These are phyloP conservation scores for Tautogolabrus adspersus DNA, from an alignment of 2,113 vertebrate species.

Conservation along the genomic window DNA sequence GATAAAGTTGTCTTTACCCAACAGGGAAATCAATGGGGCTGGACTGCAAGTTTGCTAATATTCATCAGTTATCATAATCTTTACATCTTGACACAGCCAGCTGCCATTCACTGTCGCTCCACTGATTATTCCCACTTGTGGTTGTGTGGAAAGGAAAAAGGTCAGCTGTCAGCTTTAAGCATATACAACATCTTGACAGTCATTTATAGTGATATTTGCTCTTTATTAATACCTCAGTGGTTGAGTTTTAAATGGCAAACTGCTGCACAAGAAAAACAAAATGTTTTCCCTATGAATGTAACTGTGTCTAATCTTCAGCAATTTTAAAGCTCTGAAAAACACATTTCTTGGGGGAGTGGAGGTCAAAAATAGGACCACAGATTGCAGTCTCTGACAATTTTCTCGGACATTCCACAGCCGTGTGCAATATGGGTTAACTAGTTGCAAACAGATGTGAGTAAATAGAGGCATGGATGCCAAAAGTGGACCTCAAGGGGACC, in stretches of 20 bases:
- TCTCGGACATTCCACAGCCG: conserved; percentile 53
- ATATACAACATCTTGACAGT: conserved; percentile 14
- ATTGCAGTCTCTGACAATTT: conserved; percentile 38
- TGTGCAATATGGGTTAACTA: conserved; percentile 57
- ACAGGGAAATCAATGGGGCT: conserved; percentile 61
- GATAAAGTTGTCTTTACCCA: conserved; percentile 74
- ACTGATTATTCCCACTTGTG: conserved; percentile 39
- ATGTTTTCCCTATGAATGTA: neutral
- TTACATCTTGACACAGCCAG: conserved; percentile 62
- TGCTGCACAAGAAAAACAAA: neutral
- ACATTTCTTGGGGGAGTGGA: neutral
- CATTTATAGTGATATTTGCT: conserved; percentile 44
- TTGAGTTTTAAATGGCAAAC: neutral
- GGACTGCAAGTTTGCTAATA: conserved; percentile 63
- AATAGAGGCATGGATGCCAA: conserved; percentile 48
- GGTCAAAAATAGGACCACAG: conserved; percentile 44
- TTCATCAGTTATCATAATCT: conserved; percentile 71
- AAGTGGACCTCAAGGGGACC: conserved; percentile 42
- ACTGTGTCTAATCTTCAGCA: neutral
- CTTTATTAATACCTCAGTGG: neutral
- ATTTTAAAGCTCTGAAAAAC: neutral
- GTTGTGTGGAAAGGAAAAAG: conserved; percentile 53
- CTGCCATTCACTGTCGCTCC: conserved; percentile 57
- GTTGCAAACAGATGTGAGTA: conserved; percentile 79
- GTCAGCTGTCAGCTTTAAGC: conserved; percentile 57